A percentile compares a stretch with the other conserved stretches of the same genome.
These are phyloP conservation scores for Dascillus cervinus DNA, from an alignment of 2,888 invertebrate species.

Conservation along the genomic window DNA sequence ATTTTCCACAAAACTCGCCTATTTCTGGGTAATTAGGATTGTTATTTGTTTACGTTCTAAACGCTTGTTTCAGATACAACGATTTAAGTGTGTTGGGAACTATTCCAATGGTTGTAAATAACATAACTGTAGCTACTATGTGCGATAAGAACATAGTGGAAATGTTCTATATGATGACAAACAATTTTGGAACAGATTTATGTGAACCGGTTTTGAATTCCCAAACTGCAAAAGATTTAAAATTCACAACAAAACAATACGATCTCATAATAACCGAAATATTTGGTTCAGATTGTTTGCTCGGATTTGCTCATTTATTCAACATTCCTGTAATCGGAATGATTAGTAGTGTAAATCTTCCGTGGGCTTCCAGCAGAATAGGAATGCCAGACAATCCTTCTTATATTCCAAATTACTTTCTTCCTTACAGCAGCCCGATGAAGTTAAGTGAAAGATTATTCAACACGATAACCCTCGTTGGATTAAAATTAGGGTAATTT, in stretches of 20 bases:
- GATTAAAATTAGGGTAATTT: constrained; percentile 10
- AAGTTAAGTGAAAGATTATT: constrained; percentile 46
- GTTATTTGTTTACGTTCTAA: no score
- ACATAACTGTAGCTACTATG: constrained; percentile 6
- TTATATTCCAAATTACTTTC: constrained; percentile 46
- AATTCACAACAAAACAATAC: constrained; percentile 39
- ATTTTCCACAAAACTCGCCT: constrained; percentile 2
- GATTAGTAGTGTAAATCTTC: constrained; percentile 47
- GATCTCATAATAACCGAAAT: constrained; percentile 52
- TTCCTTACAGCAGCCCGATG: constrained; percentile 45
- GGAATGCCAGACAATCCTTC: constrained; percentile 50
- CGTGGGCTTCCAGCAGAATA: constrained; percentile 47
- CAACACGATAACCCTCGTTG: constrained; percentile 37
- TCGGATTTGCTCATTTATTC: constrained; percentile 48
- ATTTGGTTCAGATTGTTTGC: constrained; percentile 51
- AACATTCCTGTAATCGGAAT: constrained; percentile 48
- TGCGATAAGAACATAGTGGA: background rate
- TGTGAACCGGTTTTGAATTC: constrained; percentile 23
- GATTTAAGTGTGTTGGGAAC: constrained; percentile 7
- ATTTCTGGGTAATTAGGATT: no score
- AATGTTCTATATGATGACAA: constrained; percentile 6
- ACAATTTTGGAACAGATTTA: background rate
- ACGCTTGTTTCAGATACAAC: constrained; percentile 9
- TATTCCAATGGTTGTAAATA: constrained; percentile 6
- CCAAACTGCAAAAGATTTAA: constrained; percentile 14